A percentile compares a stretch with the other conserved stretches of the same genome.
These are phyloP conservation scores for Bombus superbus DNA, from an alignment of 1,140 invertebrate genomes.

Conservation along the genomic window DNA sequence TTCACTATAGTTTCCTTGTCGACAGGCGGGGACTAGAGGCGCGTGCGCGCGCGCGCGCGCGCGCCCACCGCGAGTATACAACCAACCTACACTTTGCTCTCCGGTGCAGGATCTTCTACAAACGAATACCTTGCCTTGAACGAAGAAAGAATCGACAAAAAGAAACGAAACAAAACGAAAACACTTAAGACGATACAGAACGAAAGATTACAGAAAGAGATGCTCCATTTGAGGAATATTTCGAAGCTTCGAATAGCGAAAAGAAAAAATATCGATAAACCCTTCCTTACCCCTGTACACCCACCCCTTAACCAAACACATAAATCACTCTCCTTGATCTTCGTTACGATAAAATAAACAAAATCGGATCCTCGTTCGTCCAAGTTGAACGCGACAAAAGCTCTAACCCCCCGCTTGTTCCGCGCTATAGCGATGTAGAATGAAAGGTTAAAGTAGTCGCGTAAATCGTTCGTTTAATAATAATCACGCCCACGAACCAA, in stretches of 20 bases:
- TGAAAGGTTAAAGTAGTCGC: background rate
- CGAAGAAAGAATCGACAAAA: background rate
- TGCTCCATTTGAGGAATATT: slow-evolving; percentile 29
- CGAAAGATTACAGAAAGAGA: slow-evolving; percentile 9
- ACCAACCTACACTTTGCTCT: slow-evolving; percentile 28
- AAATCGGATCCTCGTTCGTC: slow-evolving; percentile 46
- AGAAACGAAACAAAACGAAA: background rate
- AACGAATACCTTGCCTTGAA: background rate
- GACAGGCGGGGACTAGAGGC: slow-evolving; percentile 13
- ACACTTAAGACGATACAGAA: background rate
- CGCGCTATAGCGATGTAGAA: background rate
- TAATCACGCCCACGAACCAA: background rate
- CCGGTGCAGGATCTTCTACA: slow-evolving; percentile 23
- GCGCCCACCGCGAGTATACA: background rate
- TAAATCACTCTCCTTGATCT: background rate
- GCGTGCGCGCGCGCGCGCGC: background rate
- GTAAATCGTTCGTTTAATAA: background rate
- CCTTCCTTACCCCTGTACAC: background rate
- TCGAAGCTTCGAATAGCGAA: background rate
- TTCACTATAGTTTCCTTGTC: slow-evolving; percentile 32
- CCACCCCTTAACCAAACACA: background rate
- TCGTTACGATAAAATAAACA: slow-evolving; percentile 3
- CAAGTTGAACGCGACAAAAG: slow-evolving; percentile 30
- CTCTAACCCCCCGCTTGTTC: slow-evolving; percentile 18
- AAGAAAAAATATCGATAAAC: background rate